phyloP scores from a whole-genome alignment of 1,140 invertebrate species.

The Phymastichus coffea region DNA sequence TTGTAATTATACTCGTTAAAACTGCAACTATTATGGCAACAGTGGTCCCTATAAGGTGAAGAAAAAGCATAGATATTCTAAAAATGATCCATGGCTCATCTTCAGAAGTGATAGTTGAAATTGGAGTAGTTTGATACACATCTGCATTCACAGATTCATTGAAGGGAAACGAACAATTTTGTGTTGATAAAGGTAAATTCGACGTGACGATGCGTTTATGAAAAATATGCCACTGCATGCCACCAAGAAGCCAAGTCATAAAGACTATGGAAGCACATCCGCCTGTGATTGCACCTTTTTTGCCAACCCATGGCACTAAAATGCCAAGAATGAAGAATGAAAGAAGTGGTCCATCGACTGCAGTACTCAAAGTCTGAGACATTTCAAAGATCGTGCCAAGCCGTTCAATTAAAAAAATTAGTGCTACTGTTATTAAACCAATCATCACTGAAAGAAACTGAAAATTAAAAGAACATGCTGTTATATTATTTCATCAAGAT shows the following conservation, averaged over 20 bases:
- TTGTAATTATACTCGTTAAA: slow-evolving; percentile 53
- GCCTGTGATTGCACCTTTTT: slow-evolving; percentile 59
- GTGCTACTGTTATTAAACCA: slow-evolving; percentile 52
- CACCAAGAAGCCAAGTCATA: slow-evolving; percentile 62
- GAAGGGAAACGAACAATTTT: slow-evolving; percentile 43
- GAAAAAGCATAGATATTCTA: slow-evolving; percentile 64
- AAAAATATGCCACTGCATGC: slow-evolving; percentile 56
- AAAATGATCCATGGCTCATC: slow-evolving; percentile 46
- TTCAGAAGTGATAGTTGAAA: slow-evolving; percentile 2
- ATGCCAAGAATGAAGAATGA: slow-evolving; percentile 60
- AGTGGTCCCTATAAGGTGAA: slow-evolving; percentile 57
- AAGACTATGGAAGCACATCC: slow-evolving; percentile 52
- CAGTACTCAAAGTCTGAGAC: slow-evolving; percentile 51
- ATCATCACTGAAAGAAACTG: slow-evolving; percentile 46
- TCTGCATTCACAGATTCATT: slow-evolving; percentile 30
- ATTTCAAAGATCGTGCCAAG: slow-evolving; percentile 52
- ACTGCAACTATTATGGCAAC: slow-evolving; percentile 52
- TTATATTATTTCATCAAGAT: too few species aligned
- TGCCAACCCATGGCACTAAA: slow-evolving; percentile 55
- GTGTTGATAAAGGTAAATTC: slow-evolving; percentile 43
- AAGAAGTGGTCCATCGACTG: slow-evolving; percentile 56
- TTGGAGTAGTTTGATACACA: too few species aligned
- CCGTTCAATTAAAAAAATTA: slow-evolving; percentile 56
- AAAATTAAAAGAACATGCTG: too few species aligned
- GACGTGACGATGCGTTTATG: slow-evolving; percentile 38